Base-by-base conservation (phyloP, 2,113 vertebrate genomes). In the Budorcas taxicolor region DNA sequence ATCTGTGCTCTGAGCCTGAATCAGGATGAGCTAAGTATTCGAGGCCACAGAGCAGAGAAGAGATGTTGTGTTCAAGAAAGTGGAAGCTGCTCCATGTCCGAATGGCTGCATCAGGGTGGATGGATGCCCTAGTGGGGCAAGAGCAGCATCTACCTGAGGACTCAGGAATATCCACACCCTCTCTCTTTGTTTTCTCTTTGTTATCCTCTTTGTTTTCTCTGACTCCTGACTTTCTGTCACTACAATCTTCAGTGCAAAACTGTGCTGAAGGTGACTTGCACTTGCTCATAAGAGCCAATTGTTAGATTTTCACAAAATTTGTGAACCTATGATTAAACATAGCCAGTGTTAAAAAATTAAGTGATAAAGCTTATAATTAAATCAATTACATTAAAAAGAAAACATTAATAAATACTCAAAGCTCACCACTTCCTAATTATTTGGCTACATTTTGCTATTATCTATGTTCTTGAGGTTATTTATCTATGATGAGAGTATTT, bases 301-400 rank as follows among this genome's bases (percentile, higher is more conserved):
- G 47, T 50, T 82, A 23, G n/a, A 60, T 88, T 62, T 94, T 78
- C 55, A 85, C 23, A 40, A 83, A 94, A 87, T 82, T n/a, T 47
- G 47, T 10, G 16, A 92, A 74, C 16, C 29, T 55, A 25, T 78
- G 76, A 36, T 78, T 71, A 50, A 93, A 60, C 29, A 71, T 29
- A 88, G 81, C 25, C n/a, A 47, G 15, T 53, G 58, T 36, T 85
- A 85, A 94, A 92, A 40, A 93, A 62, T 71, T 95, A 93, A 96
- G 83, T n/a, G 60, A 33, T 92, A 36, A 55, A 47, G 2, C 25
- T 86, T 81, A 74, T 2, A 82, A 45, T 43, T 87, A 43, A 86
- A 62, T 89, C 81, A 80, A 58, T 29, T 76, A 45, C 47, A 43
- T 64, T 57, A 67, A 96, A 64, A 90, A 90, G 43, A 60, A 95